Conservation (phyloP, 2,113 vertebrate species). For the Myodes glareolus region DNA sequence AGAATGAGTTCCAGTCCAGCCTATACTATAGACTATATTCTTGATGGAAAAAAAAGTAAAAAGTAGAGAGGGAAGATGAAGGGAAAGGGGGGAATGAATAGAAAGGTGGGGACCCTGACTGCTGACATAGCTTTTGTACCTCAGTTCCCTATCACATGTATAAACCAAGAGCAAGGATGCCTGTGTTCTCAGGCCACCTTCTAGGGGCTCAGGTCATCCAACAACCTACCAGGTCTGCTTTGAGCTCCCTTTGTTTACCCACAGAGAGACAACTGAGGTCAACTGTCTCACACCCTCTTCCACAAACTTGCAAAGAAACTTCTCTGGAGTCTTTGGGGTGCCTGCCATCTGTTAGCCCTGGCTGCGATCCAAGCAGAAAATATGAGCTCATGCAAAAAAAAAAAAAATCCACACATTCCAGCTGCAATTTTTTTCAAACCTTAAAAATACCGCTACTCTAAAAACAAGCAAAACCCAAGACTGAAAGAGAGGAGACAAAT, state of each 20-base stretch:
- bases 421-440: conserved; percentile 69
- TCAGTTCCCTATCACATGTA: not conserved
- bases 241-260: not conserved
- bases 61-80: too few species aligned
- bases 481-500: conserved; percentile 27
- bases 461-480: conserved; percentile 63
- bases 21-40: not conserved
- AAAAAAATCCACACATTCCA: conserved; percentile 26
- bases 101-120: too few species aligned
- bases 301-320: not conserved
- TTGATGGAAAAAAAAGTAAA: not conserved
- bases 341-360: conserved; percentile 26
- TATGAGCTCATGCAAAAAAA: conserved; percentile 7
- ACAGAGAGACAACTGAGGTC: not conserved
- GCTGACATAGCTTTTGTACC: accelerated
- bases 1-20: not conserved
- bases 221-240: not conserved
- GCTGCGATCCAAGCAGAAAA: conserved; percentile 27
- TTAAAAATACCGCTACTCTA: conserved; percentile 69
- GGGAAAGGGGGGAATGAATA: not conserved
- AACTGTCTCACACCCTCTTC: not conserved
- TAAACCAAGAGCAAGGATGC: not conserved
- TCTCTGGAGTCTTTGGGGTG: not conserved
- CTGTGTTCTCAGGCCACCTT: not conserved
- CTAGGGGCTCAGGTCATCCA: not conserved